Evolutionary conservation across 2,113 vertebrate genomes (phyloP).

Genomic region (Archocentrus centrarchus): DNA sequence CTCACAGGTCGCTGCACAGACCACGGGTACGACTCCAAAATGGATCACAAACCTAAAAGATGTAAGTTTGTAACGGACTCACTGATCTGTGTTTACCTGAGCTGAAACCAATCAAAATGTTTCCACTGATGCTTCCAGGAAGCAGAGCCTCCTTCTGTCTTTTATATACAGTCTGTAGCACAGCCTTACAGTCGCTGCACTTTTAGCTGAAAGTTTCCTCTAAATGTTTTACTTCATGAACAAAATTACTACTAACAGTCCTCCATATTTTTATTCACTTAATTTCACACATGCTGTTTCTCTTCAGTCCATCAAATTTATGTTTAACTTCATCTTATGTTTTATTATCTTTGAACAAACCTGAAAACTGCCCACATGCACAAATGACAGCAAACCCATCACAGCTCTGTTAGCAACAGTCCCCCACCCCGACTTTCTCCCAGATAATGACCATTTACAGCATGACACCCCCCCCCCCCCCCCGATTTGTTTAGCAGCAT

Average conservation of each 20-base stretch:
- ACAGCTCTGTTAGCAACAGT: neutral
- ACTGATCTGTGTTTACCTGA: neutral
- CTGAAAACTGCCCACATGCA: constrained; percentile 20
- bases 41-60: too few species aligned
- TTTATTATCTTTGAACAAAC: neutral
- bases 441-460: neutral
- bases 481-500: neutral
- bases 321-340: neutral
- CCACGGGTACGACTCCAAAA: too few species aligned
- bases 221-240: neutral
- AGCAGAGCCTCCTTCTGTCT: too few species aligned
- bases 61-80: neutral
- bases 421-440: neutral
- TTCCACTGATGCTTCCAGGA: neutral
- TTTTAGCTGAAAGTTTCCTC: neutral
- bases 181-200: too few species aligned
- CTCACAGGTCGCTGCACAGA: too few species aligned
- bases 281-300: neutral
- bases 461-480: neutral
- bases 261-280: neutral
- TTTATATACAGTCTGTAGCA: too few species aligned
- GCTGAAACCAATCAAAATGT: neutral
- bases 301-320: neutral
- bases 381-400: neutral
- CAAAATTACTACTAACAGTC: neutral